These are phyloP conservation scores for Heliconius sara DNA, from an alignment of 2,888 invertebrate species.

Conservation along the genomic window DNA sequence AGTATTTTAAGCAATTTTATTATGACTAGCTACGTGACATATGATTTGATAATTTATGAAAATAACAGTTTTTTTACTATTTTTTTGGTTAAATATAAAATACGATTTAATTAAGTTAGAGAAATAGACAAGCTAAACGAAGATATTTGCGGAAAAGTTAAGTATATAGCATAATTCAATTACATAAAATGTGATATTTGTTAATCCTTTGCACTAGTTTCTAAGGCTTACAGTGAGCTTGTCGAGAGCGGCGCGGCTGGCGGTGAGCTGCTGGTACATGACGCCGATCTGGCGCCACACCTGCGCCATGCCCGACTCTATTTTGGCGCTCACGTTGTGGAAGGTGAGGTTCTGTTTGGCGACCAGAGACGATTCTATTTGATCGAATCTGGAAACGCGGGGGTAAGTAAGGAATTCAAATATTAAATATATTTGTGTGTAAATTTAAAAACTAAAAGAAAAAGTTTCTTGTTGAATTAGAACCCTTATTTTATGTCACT, in stretches of 20 bases:
- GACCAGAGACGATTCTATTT: slow-evolving; percentile 87
- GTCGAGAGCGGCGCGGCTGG: slow-evolving; percentile 89
- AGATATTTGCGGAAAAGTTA: no score
- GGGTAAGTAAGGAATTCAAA: neutral
- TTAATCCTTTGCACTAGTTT: neutral
- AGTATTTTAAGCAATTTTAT: neutral
- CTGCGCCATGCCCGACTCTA: slow-evolving; percentile 92
- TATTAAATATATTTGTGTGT: neutral
- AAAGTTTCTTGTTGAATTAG: neutral
- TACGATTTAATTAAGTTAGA: no score
- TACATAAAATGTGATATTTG: neutral
- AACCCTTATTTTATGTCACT: neutral
- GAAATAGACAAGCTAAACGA: neutral
- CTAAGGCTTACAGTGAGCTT: slow-evolving; percentile 80
- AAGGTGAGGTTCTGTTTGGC: slow-evolving; percentile 89
- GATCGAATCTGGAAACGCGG: slow-evolving; percentile 84
- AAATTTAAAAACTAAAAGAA: no score
- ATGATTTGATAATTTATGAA: neutral
- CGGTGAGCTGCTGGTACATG: slow-evolving; percentile 92
- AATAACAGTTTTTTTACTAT: no score
- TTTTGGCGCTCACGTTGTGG: slow-evolving; percentile 89
- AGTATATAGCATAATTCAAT: no score
- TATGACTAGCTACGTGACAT: neutral
- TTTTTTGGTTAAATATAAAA: no score
- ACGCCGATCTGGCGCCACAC: slow-evolving; percentile 96